A percentile compares a stretch with the other conserved stretches of the same genome.
Evolutionary conservation across 2,888 invertebrate genomes (phyloP).

Genomic region (Agonopterix subpropinquella): DNA sequence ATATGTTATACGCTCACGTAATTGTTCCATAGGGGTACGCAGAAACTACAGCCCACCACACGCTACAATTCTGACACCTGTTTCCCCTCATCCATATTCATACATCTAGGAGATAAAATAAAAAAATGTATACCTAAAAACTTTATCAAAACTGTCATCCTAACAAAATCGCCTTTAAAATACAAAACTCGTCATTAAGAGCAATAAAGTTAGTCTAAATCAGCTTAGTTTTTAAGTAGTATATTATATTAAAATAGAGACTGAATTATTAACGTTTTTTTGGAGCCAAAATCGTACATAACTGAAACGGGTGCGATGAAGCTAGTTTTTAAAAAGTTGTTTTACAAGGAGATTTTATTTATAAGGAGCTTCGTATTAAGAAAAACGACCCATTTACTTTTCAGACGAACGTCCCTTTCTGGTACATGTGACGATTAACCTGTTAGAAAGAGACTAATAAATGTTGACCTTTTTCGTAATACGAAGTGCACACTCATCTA

Average conservation of each 20-base stretch:
- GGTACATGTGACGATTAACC: too few relatives aligned
- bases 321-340: too few relatives aligned
- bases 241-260: constrained; percentile 8
- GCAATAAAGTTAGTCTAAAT: constrained; percentile 2
- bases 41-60: too few relatives aligned
- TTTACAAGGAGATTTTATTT: too few relatives aligned
- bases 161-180: background rate
- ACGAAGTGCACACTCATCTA: too few relatives aligned
- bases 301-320: background rate
- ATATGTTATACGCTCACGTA: background rate
- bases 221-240: constrained; percentile 8
- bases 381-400: too few relatives aligned
- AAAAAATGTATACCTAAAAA: background rate
- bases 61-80: too few relatives aligned
- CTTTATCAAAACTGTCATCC: background rate
- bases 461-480: too few relatives aligned
- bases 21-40: too few relatives aligned
- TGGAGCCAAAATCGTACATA: constrained; percentile 13
- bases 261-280: constrained; percentile 10
- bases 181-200: constrained; percentile 4
- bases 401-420: too few relatives aligned
- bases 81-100: background rate
- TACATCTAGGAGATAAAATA: background rate
- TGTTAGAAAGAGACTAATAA: too few relatives aligned
- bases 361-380: too few relatives aligned